A percentile compares a stretch with the other conserved stretches of the same genome.
These are phyloP conservation scores for Bombus superbus DNA, from an alignment of 1,140 invertebrate species.

Conservation along the genomic window DNA sequence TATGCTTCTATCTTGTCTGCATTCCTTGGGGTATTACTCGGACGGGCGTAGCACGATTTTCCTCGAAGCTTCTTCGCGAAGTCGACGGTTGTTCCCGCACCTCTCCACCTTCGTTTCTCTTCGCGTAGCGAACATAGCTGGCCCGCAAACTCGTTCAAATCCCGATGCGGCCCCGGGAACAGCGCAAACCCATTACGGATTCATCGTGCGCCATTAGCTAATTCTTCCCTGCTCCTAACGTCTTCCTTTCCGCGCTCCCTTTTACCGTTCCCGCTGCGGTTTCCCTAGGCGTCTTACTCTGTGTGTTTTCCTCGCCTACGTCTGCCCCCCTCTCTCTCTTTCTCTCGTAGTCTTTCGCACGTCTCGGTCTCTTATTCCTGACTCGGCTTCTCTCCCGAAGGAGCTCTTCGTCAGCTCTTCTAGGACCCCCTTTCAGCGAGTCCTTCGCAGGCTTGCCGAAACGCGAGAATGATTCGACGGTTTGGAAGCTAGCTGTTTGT, in stretches of 20 bases:
- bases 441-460: slow-evolving; percentile 43
- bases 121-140: slow-evolving; percentile 43
- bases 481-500: not conserved
- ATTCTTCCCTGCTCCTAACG: slow-evolving; percentile 79
- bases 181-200: slow-evolving; percentile 83
- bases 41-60: slow-evolving; percentile 58
- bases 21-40: slow-evolving; percentile 82
- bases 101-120: not conserved
- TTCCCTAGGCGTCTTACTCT: slow-evolving; percentile 32
- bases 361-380: slow-evolving; percentile 33
- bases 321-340: no score
- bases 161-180: slow-evolving; percentile 79
- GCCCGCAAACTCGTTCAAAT: slow-evolving; percentile 75
- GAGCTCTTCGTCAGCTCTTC: slow-evolving; percentile 32
- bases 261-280: slow-evolving; percentile 59
- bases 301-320: not conserved
- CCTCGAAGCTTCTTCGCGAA: slow-evolving; percentile 60
- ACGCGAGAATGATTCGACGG: slow-evolving; percentile 8
- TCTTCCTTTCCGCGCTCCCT: slow-evolving; percentile 75
- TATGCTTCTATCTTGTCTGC: slow-evolving; percentile 80
- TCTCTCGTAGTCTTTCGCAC: not conserved
- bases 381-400: slow-evolving; percentile 43
- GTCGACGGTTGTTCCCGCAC: slow-evolving; percentile 31
- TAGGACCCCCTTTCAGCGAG: slow-evolving; percentile 51
- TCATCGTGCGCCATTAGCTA: slow-evolving; percentile 83